Conservation (phyloP, 92 coral and sea anemone species). For the Galaxea fascicularis region DNA sequence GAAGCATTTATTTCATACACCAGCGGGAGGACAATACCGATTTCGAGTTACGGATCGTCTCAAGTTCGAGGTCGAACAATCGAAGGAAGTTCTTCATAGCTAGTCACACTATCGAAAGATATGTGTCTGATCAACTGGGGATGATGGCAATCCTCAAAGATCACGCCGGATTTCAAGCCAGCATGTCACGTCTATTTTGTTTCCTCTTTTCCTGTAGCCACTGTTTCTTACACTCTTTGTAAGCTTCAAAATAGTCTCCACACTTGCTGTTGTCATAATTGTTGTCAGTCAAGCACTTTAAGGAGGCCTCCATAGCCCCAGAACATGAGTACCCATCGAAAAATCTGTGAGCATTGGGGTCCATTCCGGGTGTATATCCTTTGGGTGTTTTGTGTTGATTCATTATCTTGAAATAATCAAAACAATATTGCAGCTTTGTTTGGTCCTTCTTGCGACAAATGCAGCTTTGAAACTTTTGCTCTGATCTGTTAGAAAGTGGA, state of each 20-base stretch:
- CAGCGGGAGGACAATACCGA: too few relatives aligned
- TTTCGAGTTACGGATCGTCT: too few relatives aligned
- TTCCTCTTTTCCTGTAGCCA: slow-evolving; percentile 32
- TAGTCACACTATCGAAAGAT: background rate
- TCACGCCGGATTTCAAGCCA: background rate
- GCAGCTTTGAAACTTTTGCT: too few relatives aligned
- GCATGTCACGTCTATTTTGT: slow-evolving; percentile 2
- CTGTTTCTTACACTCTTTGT: slow-evolving; percentile 37
- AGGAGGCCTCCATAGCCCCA: slow-evolving; percentile 41
- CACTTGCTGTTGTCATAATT: slow-evolving; percentile 34
- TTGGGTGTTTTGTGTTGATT: slow-evolving; percentile 14
- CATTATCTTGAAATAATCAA: background rate
- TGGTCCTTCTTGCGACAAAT: too few relatives aligned
- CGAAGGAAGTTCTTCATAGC: too few relatives aligned
- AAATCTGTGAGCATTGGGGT: slow-evolving; percentile 55
- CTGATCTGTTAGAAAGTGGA: too few relatives aligned
- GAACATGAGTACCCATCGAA: slow-evolving; percentile 42
- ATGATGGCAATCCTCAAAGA: too few relatives aligned
- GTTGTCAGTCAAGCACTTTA: slow-evolving; percentile 22
- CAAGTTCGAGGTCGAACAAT: too few relatives aligned
- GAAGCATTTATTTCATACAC: too few relatives aligned
- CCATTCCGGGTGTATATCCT: slow-evolving; percentile 47
- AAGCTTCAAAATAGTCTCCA: slow-evolving; percentile 26
- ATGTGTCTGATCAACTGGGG: background rate
- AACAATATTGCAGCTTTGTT: background rate